Evolutionary conservation across 1,140 invertebrate species (phyloP), one percentile per base, ranked within the genome.

Genomic region (Triops longicaudatus): DNA sequence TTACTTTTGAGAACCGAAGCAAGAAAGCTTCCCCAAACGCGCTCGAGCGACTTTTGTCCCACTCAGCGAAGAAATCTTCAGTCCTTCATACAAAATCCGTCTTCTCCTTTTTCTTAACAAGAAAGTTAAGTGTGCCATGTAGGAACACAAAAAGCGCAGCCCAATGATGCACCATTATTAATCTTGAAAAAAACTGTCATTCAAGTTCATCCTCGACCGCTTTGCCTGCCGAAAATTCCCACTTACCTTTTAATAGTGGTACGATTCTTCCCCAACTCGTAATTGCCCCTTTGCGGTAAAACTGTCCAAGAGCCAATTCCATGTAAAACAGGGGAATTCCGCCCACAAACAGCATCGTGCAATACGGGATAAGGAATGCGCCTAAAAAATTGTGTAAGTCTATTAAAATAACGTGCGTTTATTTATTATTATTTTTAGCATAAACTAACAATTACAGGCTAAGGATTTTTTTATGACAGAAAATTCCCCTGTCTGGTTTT

Each of bases 191-290:
- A 37, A 37, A 63, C 17, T 63, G 14, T 63, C 50, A 63, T 63
- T 22, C 50, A 63, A n/a, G 50, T 63, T 12, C 50, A 63, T 63
- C 50, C 50, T 14, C 22, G 5, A 63, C 50, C 10, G 3, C 17
- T 63, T 63, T 63, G 10, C 10, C 17, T 63, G 5, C 14, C 50
- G 14, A 22, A 63, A 63, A 22, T n/a, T 22, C 10, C 9, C 75
- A 80, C 83, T 87, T 86, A 97, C 97, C 97, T 91, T 98, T 98
- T 37, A 98, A 89, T 41, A 97, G 92, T 0, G 97, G 97, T 85
- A 96, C 98, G 81, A 99, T 95, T 80, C 93, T 88, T 79, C 92
- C 93, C 94, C 97, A 97, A 73, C 97, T 91, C n/a, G 93, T 94
- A 28, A 97, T 87, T 81, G 95, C 96, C 26, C 95, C 95, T 81